Conservation (phyloP, 2,888 invertebrate genomes). For the Drosophila villosipedis region DNA sequence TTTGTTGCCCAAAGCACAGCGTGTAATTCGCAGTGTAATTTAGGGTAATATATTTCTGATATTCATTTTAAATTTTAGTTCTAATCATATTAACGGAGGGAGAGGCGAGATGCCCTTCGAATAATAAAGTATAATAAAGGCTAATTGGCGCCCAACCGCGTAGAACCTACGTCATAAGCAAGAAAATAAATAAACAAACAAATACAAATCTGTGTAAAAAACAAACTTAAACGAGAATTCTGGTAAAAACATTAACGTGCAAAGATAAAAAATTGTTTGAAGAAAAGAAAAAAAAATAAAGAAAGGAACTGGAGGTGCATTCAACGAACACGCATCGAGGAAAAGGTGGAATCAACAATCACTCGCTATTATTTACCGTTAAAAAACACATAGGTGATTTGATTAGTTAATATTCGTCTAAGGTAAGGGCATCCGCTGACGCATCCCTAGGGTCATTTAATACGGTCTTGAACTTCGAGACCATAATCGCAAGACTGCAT, state of each 20-base stretch:
- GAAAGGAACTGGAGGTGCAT: not conserved
- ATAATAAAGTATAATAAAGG: too few relatives aligned
- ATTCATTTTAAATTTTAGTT: not conserved
- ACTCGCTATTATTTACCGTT: not conserved
- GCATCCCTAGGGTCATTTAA: too few relatives aligned
- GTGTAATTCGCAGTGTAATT: slow-evolving; percentile 6
- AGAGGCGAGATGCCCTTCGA: not conserved
- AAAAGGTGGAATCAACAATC: not conserved
- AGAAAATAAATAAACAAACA: not conserved
- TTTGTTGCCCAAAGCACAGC: slow-evolving; percentile 8
- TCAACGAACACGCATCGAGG: not conserved
- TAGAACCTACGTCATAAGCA: not conserved
- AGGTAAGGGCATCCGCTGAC: too few relatives aligned
- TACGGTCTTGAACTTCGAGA: too few relatives aligned
- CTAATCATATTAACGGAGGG: not conserved
- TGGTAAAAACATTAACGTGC: not conserved
- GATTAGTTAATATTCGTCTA: not conserved
- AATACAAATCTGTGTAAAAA: not conserved
- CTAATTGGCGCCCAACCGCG: not conserved
- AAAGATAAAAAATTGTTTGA: not conserved
- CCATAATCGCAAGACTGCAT: too few relatives aligned
- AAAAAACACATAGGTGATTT: not conserved
- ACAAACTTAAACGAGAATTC: not conserved
- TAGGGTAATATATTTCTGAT: not conserved
- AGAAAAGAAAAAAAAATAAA: not conserved